phyloP scores from a whole-genome alignment of 2,797 vertebrate species.

The Rhinichthys osculus region DNA sequence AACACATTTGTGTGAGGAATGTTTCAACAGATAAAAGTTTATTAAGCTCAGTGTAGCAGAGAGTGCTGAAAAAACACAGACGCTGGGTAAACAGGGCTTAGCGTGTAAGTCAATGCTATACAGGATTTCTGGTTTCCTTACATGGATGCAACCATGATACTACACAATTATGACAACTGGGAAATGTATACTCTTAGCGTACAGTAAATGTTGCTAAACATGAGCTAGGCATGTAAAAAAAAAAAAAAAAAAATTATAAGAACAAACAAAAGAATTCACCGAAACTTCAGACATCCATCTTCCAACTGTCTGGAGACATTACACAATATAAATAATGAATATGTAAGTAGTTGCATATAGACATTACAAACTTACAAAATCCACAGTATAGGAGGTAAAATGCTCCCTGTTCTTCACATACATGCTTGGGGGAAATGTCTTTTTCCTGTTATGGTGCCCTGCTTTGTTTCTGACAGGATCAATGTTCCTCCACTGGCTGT shows the following conservation, averaged over 20 bases:
- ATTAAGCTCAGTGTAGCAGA: conserved; percentile 40
- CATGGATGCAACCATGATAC: not conserved
- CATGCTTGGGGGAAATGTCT: conserved; percentile 13
- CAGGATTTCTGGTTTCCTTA: not conserved
- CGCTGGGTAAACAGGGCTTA: conserved; percentile 5
- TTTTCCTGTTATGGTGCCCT: conserved; percentile 26
- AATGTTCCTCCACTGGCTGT: not conserved
- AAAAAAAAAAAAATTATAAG: too few relatives aligned
- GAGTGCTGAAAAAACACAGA: conserved; percentile 24
- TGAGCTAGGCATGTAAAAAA: too few relatives aligned
- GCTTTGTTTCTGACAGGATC: conserved; percentile 9
- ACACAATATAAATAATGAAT: not conserved
- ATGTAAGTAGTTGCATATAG: not conserved
- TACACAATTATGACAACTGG: not conserved
- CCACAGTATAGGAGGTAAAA: not conserved
- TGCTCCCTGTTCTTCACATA: not conserved
- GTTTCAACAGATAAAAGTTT: conserved; percentile 36
- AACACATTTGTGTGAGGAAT: conserved; percentile 54
- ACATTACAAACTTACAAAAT: not conserved
- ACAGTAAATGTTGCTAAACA: not conserved
- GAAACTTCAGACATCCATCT: not conserved
- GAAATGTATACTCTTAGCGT: not conserved
- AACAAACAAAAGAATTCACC: not conserved
- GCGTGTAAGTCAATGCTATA: not conserved
- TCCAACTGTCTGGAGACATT: not conserved